Percentiles rank a stretch among this genome's conserved stretches.
These are phyloP conservation scores for Petrosia ficiformis DNA, from an alignment of 37 sponge, comb jelly and placozoan genomes.

Conservation along the genomic window DNA sequence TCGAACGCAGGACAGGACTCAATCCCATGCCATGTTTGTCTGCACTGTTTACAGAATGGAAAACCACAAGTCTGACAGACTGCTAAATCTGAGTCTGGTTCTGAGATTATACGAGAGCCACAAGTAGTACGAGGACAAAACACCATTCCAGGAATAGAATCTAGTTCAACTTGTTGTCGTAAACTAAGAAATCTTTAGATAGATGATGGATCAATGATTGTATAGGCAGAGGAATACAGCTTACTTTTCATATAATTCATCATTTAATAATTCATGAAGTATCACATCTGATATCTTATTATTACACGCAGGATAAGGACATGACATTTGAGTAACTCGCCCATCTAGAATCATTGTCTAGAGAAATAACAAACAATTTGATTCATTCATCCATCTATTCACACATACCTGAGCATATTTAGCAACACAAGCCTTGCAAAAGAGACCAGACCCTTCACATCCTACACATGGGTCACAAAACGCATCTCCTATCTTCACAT, in stretches of 20 bases:
- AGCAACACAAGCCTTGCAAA: constrained; percentile 48
- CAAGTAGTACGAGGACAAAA: constrained; percentile 64
- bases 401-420: constrained; percentile 40
- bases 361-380: too few relatives aligned
- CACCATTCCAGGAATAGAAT: constrained; percentile 68
- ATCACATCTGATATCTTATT: constrained; percentile 4
- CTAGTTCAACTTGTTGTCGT: constrained; percentile 34
- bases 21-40: constrained; percentile 61
- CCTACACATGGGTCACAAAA: constrained; percentile 30
- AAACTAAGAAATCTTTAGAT: constrained; percentile 40
- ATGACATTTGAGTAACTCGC: constrained; percentile 18
- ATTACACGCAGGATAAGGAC: constrained; percentile 30
- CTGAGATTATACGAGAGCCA: constrained; percentile 44
- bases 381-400: too few relatives aligned
- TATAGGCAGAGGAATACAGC: background rate
- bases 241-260: constrained; percentile 43
- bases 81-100: constrained; percentile 46
- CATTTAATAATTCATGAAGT: constrained; percentile 19
- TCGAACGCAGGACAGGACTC: constrained; percentile 35
- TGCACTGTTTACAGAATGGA: constrained; percentile 70
- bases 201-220: background rate
- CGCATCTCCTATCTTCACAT: constrained; percentile 12
- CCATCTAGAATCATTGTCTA: constrained; percentile 31
- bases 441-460: constrained; percentile 32
- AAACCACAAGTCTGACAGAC: constrained; percentile 44